Percentiles rank a stretch among this genome's conserved stretches.
Evolutionary conservation across 2,888 invertebrate genomes (phyloP).

Genomic region (Calliphora vomitoria): DNA sequence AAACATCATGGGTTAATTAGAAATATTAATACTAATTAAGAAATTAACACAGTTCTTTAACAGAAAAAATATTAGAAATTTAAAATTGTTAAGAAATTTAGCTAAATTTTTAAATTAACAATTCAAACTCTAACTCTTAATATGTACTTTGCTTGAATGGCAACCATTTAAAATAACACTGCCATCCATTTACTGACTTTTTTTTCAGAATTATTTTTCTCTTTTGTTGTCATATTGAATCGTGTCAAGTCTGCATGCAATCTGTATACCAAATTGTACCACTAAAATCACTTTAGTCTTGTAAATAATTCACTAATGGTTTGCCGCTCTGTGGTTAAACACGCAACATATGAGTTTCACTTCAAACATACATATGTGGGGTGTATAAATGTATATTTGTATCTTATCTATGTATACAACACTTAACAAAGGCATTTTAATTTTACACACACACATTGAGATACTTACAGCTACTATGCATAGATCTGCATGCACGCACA

Average conservation of each 20-base stretch:
- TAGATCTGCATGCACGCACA: not conserved
- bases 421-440: slow-evolving; percentile 19
- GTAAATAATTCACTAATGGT: slow-evolving; percentile 70
- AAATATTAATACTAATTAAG: too few species aligned
- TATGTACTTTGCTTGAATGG: not conserved
- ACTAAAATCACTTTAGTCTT: slow-evolving; percentile 69
- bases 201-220: not conserved
- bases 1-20: too few species aligned
- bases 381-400: not conserved
- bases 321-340: slow-evolving; percentile 61
- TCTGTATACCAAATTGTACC: slow-evolving; percentile 59
- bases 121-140: not conserved
- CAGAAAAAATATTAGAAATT: too few species aligned
- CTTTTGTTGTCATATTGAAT: not conserved
- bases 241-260: slow-evolving; percentile 49
- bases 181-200: not conserved
- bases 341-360: slow-evolving; percentile 55
- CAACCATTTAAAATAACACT: not conserved
- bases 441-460: not conserved
- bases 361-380: not conserved
- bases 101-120: not conserved
- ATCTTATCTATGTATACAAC: not conserved
- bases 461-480: not conserved
- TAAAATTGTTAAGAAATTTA: too few species aligned
- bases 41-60: too few species aligned